Conservation (phyloP, 2,797 vertebrate species). For the Hypotaenidia philippensis region DNA sequence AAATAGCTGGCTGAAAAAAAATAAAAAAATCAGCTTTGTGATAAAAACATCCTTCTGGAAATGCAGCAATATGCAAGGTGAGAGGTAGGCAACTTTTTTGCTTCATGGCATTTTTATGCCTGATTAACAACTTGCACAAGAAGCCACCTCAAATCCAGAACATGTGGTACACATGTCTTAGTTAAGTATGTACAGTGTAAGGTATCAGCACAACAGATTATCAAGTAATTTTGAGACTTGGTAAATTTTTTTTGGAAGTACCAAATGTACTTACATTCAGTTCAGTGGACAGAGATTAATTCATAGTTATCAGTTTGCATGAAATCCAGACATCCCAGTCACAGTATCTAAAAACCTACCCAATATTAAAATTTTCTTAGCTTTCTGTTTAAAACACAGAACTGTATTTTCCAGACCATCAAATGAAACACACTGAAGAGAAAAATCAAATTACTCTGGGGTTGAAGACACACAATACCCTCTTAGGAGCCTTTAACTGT, state of each 20-base stretch:
- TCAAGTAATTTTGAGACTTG: background rate
- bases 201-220: background rate
- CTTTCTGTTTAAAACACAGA: background rate
- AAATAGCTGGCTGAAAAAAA: background rate
- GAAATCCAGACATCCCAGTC: background rate
- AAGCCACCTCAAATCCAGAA: background rate
- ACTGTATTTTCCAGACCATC: background rate
- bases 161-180: background rate
- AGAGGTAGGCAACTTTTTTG: background rate
- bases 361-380: background rate
- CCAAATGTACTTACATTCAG: background rate
- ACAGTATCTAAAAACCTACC: background rate
- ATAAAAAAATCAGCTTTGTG: background rate
- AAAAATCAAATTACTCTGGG: background rate
- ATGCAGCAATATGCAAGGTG: background rate
- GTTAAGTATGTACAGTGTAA: background rate
- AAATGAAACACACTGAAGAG: background rate
- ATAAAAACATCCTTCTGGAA: background rate
- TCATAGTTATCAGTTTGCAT: background rate
- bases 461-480: background rate
- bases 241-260: background rate
- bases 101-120: background rate
- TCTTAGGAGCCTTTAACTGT: background rate
- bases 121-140: background rate
- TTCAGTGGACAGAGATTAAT: background rate